Percentiles rank a stretch among this genome's conserved stretches.
Conservation (phyloP, 2,113 vertebrate genomes). For the Dasyprocta punctata region DNA sequence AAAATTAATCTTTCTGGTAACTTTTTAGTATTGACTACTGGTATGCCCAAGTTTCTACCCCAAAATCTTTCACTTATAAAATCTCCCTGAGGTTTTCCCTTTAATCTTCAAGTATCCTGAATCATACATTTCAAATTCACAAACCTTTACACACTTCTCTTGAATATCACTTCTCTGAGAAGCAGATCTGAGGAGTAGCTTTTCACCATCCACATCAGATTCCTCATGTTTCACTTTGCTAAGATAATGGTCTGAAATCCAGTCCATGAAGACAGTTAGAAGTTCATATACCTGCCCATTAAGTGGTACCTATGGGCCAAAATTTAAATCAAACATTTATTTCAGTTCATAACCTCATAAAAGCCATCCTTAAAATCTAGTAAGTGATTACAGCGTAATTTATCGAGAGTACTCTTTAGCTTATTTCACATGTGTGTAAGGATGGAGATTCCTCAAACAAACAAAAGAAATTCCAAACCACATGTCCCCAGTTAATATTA, state of each 20-base stretch:
- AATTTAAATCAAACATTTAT: slow-evolving; percentile 46
- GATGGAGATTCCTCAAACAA: neutral
- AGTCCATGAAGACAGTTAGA: slow-evolving; percentile 90
- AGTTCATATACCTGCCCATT: slow-evolving; percentile 87
- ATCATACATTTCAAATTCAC: slow-evolving; percentile 14
- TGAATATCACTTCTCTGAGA: slow-evolving; percentile 78
- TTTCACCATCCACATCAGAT: slow-evolving; percentile 71
- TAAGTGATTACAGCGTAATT: neutral
- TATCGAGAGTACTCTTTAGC: neutral
- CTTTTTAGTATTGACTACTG: neutral
- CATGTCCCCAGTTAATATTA: neutral
- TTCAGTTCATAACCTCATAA: slow-evolving; percentile 12
- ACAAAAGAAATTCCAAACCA: slow-evolving; percentile 44
- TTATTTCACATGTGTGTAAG: neutral
- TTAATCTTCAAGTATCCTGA: neutral
- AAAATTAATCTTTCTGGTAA: no score
- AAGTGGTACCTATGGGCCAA: slow-evolving; percentile 81
- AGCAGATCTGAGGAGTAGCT: slow-evolving; percentile 32
- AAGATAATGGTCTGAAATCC: slow-evolving; percentile 89
- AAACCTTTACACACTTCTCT: slow-evolving; percentile 92
- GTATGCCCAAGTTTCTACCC: neutral
- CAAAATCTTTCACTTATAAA: neutral
- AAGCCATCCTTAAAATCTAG: slow-evolving; percentile 39
- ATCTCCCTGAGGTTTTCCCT: neutral
- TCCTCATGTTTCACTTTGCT: slow-evolving; percentile 81